phyloP scores from a whole-genome alignment of 92 coral and sea anemone species.

The Galaxea fascicularis region DNA sequence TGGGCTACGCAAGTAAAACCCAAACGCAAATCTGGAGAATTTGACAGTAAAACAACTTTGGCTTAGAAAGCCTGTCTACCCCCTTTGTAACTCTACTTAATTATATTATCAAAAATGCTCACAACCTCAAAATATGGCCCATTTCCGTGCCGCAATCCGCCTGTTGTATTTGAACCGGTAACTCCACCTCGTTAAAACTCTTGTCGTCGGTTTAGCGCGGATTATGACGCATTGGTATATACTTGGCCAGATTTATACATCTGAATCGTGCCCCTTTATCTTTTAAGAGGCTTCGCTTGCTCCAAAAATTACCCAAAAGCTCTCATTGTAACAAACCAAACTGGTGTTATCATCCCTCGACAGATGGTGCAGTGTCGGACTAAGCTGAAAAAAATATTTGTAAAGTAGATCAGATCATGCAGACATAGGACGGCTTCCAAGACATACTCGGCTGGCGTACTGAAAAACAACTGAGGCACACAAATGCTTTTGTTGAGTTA shows the following conservation, averaged over 20 bases:
- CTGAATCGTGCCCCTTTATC: slow-evolving; percentile 1
- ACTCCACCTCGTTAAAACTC: slow-evolving; percentile 32
- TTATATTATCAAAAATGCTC: background rate
- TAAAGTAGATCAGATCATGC: background rate
- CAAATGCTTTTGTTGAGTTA: background rate
- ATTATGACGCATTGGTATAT: slow-evolving; percentile 21
- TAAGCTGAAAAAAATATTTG: background rate
- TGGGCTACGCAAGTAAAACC: background rate
- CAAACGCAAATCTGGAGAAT: background rate
- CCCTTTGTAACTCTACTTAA: background rate
- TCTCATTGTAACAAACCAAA: background rate
- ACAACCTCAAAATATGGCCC: background rate
- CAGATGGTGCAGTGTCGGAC: background rate
- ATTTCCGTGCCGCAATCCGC: slow-evolving; percentile 20
- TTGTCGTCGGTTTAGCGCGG: slow-evolving; percentile 24
- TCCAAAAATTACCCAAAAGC: background rate
- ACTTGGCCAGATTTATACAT: background rate
- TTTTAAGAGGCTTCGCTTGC: slow-evolving; percentile 3
- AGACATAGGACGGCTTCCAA: background rate
- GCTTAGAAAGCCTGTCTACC: background rate
- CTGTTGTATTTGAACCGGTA: slow-evolving; percentile 11
- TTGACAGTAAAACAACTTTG: background rate
- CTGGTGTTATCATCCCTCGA: slow-evolving; percentile 5
- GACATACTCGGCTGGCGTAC: background rate
- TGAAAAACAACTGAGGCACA: background rate